phyloP scores from a whole-genome alignment of 2,888 invertebrate genomes.

The Acrocera orbiculus region DNA sequence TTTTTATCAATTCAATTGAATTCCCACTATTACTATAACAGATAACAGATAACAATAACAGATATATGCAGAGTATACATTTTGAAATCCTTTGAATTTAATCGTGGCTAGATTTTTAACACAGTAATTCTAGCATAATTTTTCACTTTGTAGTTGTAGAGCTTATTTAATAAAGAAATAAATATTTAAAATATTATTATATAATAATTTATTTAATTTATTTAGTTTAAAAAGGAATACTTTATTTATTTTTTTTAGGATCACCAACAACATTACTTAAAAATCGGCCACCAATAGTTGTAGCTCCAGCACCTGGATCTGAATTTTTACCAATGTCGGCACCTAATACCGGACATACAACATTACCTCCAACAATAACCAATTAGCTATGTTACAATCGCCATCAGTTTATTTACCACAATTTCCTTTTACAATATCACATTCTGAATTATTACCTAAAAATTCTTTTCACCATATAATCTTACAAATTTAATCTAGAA shows the following conservation, averaged over 20 bases:
- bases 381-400: conserved; percentile 34
- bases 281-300: conserved; percentile 17
- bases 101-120: conserved; percentile 14
- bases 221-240: too few relatives aligned
- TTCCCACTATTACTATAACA: too few relatives aligned
- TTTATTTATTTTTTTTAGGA: conserved; percentile 26
- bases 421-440: conserved; percentile 35
- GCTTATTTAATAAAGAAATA: too few relatives aligned
- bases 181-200: not conserved
- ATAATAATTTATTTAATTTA: too few relatives aligned
- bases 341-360: conserved; percentile 3
- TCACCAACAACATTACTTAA: conserved; percentile 28
- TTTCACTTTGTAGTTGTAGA: too few relatives aligned
- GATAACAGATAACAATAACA: too few relatives aligned
- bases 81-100: conserved; percentile 14
- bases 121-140: conserved; percentile 13
- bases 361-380: conserved; percentile 11
- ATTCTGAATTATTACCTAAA: conserved; percentile 35
- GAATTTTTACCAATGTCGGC: conserved; percentile 15
- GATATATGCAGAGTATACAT: too few relatives aligned
- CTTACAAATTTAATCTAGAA: conserved; percentile 28
- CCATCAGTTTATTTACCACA: conserved; percentile 40
- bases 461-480: conserved; percentile 42
- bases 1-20: too few relatives aligned
- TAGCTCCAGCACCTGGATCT: conserved; percentile 14